Evolutionary conservation across 2,113 vertebrate species (phyloP).

Genomic region (Poeciliopsis retropinna): DNA sequence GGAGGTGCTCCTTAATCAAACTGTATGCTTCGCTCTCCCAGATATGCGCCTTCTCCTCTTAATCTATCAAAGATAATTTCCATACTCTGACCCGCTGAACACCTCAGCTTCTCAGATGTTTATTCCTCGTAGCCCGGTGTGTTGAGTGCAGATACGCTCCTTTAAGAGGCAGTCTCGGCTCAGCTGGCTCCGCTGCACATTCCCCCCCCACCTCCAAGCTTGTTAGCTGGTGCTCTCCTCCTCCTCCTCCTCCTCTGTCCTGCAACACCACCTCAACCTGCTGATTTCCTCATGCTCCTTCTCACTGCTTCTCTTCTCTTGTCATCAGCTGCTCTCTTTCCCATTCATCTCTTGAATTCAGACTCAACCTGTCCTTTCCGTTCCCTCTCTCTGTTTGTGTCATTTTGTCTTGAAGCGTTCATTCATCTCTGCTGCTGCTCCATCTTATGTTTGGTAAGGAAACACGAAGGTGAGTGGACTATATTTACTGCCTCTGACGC

Average conservation of each 20-base stretch:
- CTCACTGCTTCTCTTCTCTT: background rate
- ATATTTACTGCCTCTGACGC: conserved; percentile 35
- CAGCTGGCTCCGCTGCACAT: conserved; percentile 24
- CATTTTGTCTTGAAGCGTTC: conserved; percentile 38
- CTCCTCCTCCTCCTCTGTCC: conserved; percentile 43
- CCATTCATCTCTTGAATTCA: conserved; percentile 22
- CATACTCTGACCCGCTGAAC: conserved; percentile 36
- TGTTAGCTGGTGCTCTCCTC: conserved; percentile 16
- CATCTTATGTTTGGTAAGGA: conserved; percentile 45
- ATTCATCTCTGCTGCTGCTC: conserved; percentile 47
- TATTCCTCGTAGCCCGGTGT: conserved; percentile 56
- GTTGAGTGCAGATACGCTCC: conserved; percentile 62
- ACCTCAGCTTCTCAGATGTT: conserved; percentile 14
- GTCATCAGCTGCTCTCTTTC: conserved; percentile 37
- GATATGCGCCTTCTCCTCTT: conserved; percentile 16
- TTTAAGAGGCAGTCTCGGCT: conserved; percentile 75
- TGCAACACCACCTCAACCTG: conserved; percentile 71
- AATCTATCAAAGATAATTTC: conserved; percentile 35
- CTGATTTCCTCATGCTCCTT: conserved; percentile 56
- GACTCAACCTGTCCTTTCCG: conserved; percentile 9
- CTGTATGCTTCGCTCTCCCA: conserved; percentile 53
- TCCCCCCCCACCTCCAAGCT: conserved; percentile 1
- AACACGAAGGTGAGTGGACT: conserved; percentile 72
- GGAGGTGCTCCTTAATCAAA: conserved; percentile 63
- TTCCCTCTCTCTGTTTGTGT: conserved; percentile 4